Base-by-base conservation (phyloP, 2,797 vertebrate species). In the Momotus momota region DNA sequence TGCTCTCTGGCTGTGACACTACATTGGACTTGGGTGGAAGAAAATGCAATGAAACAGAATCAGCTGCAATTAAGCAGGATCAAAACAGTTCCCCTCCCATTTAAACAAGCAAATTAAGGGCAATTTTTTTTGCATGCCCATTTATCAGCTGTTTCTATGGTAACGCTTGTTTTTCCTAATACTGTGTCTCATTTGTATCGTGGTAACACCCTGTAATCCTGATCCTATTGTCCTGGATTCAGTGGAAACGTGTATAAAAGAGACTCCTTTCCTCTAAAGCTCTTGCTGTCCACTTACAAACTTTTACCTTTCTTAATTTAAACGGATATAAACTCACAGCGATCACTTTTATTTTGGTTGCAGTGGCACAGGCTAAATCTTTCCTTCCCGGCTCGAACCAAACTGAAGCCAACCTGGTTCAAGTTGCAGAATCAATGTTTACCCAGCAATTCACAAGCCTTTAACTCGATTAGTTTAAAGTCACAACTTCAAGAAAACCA, bases 81-180 rank as follows among this genome's bases (percentile, higher is more conserved):
- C 88, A 70, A 73, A 95, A 88, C 29, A 95, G 81, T 26, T 96
- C 93, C 78, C 90, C 90, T 93, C 94, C 92, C 90, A 87, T 67
- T 94, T 92, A 96, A 96, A 91, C 86, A 94, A 73, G 67, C 86
- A 93, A 93, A 90, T 95, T 84, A 94, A 94, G 73, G 31, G 58
- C 89, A 29, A 51, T 45, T 65, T 43, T 69, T 62, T 45, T 69
- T 45, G 70, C 71, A 2, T 77, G 96, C 81, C 91, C 95, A 45
- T 96, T 95, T 95, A 95, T 96, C 88, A 94, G 90, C 86, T 33
- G 93, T 94, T 93, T 49, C 95, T 80, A 82, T 40, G 93, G 93
- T 0, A 73, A 92, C 94, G 16, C 81, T 66, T 93, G 93, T 95
- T 94, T 92, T 93, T 60, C 90, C 81, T 48, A 64, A 73, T 45